phyloP scores from a whole-genome alignment of 92 coral and sea anemone species.

The Porites lobata region DNA sequence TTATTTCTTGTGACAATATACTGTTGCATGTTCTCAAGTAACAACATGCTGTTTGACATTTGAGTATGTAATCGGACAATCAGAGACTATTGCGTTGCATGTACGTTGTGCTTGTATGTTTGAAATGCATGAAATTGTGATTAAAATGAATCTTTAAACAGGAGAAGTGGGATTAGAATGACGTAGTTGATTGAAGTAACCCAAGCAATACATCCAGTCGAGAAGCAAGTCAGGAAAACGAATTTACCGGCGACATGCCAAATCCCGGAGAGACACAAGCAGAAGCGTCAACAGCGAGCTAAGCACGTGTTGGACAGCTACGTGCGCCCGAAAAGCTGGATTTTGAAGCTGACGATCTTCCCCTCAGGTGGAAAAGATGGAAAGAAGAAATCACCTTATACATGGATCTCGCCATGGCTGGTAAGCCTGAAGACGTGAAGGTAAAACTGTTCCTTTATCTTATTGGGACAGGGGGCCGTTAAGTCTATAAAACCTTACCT shows the following conservation, averaged over 20 bases:
- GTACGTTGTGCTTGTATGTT: too few species aligned
- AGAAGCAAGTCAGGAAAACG: background rate
- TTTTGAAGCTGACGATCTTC: constrained; percentile 33
- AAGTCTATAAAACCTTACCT: constrained; percentile 50
- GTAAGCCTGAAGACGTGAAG: constrained; percentile 1
- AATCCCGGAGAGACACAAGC: too few species aligned
- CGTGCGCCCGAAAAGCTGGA: constrained; percentile 29
- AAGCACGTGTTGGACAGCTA: constrained; percentile 20
- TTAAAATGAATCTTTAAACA: too few species aligned
- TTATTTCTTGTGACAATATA: too few species aligned
- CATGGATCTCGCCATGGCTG: constrained; percentile 23
- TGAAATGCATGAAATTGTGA: too few species aligned
- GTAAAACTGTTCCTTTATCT: constrained; percentile 31
- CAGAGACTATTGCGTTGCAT: too few species aligned
- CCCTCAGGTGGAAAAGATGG: constrained; percentile 48
- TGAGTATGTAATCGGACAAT: too few species aligned
- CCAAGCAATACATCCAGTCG: background rate
- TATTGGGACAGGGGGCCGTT: constrained; percentile 39
- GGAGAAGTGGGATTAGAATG: too few species aligned
- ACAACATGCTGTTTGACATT: too few species aligned
- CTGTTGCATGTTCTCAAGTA: too few species aligned
- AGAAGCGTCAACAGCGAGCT: too few species aligned
- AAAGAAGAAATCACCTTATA: constrained; percentile 37
- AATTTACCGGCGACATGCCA: too few species aligned
- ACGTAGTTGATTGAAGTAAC: background rate